These are phyloP conservation scores for Luperina nickerlii DNA, from an alignment of 2,888 invertebrate species.

Conservation along the genomic window DNA sequence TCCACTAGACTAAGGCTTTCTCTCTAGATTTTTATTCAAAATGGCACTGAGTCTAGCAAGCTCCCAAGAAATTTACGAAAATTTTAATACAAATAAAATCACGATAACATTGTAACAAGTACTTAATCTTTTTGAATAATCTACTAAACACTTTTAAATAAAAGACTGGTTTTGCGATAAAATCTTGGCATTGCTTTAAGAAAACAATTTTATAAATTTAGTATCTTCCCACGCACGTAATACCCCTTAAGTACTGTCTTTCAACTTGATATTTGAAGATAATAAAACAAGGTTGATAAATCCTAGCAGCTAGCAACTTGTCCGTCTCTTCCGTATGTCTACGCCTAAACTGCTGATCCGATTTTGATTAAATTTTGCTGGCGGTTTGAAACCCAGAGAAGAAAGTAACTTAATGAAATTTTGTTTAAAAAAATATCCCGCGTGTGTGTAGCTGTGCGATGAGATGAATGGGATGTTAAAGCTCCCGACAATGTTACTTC, in stretches of 20 bases:
- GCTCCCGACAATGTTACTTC: not conserved
- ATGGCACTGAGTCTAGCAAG: not conserved
- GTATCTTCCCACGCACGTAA: constrained; percentile 10
- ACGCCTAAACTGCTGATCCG: constrained; percentile 9
- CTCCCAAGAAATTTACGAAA: not conserved
- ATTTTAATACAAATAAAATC: not conserved
- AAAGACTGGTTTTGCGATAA: not conserved
- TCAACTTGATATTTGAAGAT: not conserved
- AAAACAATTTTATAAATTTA: constrained; percentile 1
- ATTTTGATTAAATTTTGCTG: constrained; percentile 16
- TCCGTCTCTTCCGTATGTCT: not conserved
- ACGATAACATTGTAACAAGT: not conserved
- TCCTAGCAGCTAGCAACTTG: not conserved
- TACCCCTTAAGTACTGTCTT: not conserved
- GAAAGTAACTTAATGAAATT: not conserved
- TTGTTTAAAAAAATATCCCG: not conserved
- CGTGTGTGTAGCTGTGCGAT: not conserved
- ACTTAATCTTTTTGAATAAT: not conserved
- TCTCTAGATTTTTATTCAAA: not conserved
- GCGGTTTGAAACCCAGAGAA: not conserved
- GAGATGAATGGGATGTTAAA: not conserved
- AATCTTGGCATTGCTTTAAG: constrained; percentile 7
- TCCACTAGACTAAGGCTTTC: not conserved
- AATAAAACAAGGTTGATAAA: not conserved
- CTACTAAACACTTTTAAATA: not conserved